These are phyloP conservation scores for Cryptophagus acutangulus DNA, from an alignment of 2,888 invertebrate species.

Conservation along the genomic window DNA sequence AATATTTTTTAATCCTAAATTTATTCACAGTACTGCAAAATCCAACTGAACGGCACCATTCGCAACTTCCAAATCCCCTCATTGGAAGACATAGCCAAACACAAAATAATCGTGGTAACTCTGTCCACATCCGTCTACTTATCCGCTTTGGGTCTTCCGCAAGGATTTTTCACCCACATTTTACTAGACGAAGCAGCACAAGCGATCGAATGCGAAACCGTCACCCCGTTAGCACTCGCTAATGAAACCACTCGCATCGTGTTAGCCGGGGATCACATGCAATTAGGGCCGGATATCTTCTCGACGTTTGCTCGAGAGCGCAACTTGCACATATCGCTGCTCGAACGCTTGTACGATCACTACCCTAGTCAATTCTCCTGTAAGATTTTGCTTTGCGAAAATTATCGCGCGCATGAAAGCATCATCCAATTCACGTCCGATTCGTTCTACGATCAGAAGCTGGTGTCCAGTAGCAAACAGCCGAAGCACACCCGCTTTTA, in stretches of 20 bases:
- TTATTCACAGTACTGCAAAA: slow-evolving; percentile 68
- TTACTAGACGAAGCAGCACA: slow-evolving; percentile 84
- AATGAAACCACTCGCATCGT: slow-evolving; percentile 68
- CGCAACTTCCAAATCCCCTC: slow-evolving; percentile 65
- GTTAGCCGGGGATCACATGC: slow-evolving; percentile 82
- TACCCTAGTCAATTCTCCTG: slow-evolving; percentile 71
- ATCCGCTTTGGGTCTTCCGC: slow-evolving; percentile 61
- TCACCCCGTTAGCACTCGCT: slow-evolving; percentile 73
- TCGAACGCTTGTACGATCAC: slow-evolving; percentile 72
- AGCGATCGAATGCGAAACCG: slow-evolving; percentile 79
- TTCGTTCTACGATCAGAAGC: slow-evolving; percentile 72
- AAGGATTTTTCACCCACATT: slow-evolving; percentile 74
- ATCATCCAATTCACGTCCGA: slow-evolving; percentile 78
- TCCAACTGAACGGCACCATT: slow-evolving; percentile 53
- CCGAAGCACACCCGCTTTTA: slow-evolving; percentile 65
- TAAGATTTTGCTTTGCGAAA: slow-evolving; percentile 74
- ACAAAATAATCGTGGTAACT: slow-evolving; percentile 73
- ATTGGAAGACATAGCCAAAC: slow-evolving; percentile 64
- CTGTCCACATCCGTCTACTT: slow-evolving; percentile 73
- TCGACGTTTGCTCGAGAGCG: slow-evolving; percentile 68
- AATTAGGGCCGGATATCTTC: slow-evolving; percentile 76
- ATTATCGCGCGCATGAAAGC: slow-evolving; percentile 76
- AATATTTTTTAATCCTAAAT: too few species aligned
- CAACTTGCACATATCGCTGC: slow-evolving; percentile 65
- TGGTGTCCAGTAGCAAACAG: slow-evolving; percentile 68